A percentile compares a stretch with the other conserved stretches of the same genome.
Conservation (phyloP, 1,140 invertebrate genomes). For the Frieseomelitta varia region DNA sequence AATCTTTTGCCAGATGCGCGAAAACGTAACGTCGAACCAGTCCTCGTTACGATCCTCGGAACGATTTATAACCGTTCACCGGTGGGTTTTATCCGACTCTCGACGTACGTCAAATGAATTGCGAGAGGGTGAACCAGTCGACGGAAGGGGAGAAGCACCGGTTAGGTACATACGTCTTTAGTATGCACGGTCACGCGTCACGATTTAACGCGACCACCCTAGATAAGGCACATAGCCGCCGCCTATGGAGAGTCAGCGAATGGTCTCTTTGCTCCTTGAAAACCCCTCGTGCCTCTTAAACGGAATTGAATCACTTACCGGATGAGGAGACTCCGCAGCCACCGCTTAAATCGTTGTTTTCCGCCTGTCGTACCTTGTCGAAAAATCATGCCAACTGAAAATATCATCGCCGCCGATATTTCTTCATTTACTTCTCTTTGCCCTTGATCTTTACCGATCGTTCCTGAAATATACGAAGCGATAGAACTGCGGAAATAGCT, state of each 20-base stretch:
- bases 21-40: neutral
- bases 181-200: slow-evolving; percentile 76
- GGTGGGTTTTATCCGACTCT: slow-evolving; percentile 71
- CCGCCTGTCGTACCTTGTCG: neutral
- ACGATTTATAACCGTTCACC: slow-evolving; percentile 33
- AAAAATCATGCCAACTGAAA: no score
- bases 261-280: slow-evolving; percentile 58
- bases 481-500: neutral
- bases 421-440: neutral
- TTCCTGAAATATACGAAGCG: neutral
- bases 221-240: slow-evolving; percentile 75
- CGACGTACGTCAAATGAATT: slow-evolving; percentile 71
- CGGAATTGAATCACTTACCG: slow-evolving; percentile 68
- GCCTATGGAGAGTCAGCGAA: slow-evolving; percentile 20
- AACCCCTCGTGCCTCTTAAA: slow-evolving; percentile 58
- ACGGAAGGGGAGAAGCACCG: slow-evolving; percentile 9
- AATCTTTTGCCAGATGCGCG: neutral
- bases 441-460: neutral
- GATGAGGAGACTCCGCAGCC: slow-evolving; percentile 21
- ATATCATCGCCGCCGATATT: neutral
- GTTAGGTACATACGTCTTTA: slow-evolving; percentile 64
- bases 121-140: slow-evolving; percentile 46
- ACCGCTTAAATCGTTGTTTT: slow-evolving; percentile 41
- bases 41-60: slow-evolving; percentile 17
- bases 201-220: slow-evolving; percentile 75